Percentiles rank a stretch among this genome's conserved stretches.
Evolutionary conservation across 2,888 invertebrate species (phyloP).

Genomic region (Diadegma fenestrale): DNA sequence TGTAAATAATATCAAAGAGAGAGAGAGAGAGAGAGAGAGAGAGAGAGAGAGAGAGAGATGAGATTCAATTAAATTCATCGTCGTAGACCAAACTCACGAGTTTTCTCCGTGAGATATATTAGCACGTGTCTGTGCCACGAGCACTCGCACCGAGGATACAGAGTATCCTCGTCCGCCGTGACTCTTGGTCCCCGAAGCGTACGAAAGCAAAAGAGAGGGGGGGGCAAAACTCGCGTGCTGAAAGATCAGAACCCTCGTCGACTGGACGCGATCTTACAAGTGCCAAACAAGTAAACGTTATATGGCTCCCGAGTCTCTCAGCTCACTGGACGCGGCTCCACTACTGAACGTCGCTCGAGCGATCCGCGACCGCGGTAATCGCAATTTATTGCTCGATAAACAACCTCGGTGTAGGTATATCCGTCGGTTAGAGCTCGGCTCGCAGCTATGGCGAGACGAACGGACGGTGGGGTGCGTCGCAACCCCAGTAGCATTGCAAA

Average conservation of each 20-base stretch:
- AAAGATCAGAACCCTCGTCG: constrained; percentile 51
- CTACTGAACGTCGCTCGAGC: constrained; percentile 11
- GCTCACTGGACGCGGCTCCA: neutral
- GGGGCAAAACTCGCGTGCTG: constrained; percentile 29
- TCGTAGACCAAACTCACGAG: neutral
- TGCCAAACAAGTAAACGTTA: constrained; percentile 44
- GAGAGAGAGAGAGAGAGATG: neutral
- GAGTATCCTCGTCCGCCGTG: constrained; percentile 7
- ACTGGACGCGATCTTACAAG: constrained; percentile 41
- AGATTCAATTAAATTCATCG: constrained; percentile 1
- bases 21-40: neutral
- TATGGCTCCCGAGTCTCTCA: constrained; percentile 20
- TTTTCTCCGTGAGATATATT: constrained; percentile 12
- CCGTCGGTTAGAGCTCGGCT: constrained; percentile 31
- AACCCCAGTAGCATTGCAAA: neutral
- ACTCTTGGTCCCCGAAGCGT: constrained; percentile 7
- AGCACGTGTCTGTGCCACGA: neutral
- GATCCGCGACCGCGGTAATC: constrained; percentile 51
- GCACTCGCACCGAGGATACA: neutral
- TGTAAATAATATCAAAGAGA: constrained; percentile 9
- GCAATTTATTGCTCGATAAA: constrained; percentile 80
- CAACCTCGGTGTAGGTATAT: constrained; percentile 69
- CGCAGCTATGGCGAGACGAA: no score
- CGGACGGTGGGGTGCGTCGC: constrained; percentile 4
- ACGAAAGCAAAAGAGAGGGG: neutral